Evolutionary conservation across 2,113 vertebrate species (phyloP).

Genomic region (Naja naja): DNA sequence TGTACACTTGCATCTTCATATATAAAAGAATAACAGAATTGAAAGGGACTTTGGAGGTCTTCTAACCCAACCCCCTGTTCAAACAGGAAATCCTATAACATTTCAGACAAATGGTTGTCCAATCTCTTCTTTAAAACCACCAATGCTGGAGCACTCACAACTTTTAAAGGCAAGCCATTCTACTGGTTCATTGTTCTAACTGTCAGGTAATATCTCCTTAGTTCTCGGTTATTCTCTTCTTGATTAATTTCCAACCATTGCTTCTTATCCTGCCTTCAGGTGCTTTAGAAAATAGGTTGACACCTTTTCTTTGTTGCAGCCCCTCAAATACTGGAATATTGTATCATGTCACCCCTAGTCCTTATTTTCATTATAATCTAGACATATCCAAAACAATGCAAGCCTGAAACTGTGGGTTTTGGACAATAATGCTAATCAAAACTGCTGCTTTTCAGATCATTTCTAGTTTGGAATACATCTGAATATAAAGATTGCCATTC

Average conservation of each 20-base stretch:
- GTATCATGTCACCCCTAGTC: background rate
- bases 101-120: background rate
- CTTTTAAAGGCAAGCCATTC: background rate
- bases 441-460: background rate
- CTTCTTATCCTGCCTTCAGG: background rate
- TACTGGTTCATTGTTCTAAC: background rate
- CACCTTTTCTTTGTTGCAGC: background rate
- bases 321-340: background rate
- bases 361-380: background rate
- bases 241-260: background rate
- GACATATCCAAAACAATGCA: background rate
- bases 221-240: background rate
- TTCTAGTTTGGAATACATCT: slow-evolving; percentile 15
- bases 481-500: slow-evolving; percentile 12
- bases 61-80: background rate
- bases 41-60: background rate
- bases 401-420: background rate
- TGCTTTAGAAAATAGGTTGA: background rate
- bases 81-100: background rate
- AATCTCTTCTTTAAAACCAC: background rate
- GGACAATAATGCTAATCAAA: slow-evolving; percentile 2
- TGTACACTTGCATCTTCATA: background rate
- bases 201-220: background rate
- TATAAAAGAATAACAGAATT: background rate
- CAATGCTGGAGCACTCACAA: background rate